Evolutionary conservation across 30 jellyfish, hydroid and myxozoan genomes (phyloP).

Genomic region (Turritopsis rubra): DNA sequence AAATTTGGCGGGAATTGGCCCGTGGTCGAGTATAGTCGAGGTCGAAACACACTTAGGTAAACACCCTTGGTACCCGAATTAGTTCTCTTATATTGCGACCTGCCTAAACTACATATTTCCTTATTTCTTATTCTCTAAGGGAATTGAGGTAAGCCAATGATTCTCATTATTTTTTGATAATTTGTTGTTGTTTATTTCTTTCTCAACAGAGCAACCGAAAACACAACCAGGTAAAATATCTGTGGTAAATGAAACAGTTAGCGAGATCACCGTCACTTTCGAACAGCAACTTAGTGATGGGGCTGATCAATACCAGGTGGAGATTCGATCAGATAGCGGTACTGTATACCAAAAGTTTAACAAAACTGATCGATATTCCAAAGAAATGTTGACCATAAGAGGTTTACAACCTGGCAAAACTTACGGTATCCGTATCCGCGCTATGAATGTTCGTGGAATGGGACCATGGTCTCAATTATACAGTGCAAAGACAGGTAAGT

Average conservation of each 20-base stretch:
- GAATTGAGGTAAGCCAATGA: no score
- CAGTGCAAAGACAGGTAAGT: neutral
- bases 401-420: constrained; percentile 12
- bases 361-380: neutral
- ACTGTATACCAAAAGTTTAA: neutral
- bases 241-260: neutral
- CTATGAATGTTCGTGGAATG: constrained; percentile 8
- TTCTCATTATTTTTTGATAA: no score
- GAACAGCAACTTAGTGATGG: neutral
- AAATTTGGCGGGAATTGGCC: constrained; percentile 21
- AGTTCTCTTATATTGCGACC: no score
- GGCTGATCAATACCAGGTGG: neutral
- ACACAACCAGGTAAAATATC: neutral
- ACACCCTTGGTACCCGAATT: no score
- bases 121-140: no score
- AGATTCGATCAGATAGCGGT: neutral
- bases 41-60: neutral
- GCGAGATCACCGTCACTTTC: neutral
- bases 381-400: neutral
- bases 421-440: neutral
- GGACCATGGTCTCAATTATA: constrained; percentile 24
- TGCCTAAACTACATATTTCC: no score
- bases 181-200: no score
- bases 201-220: neutral
- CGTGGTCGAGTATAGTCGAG: constrained; percentile 11